A percentile compares a stretch with the other conserved stretches of the same genome.
These are phyloP conservation scores for Schmidtea mediterranea DNA, from an alignment of 1,140 invertebrate genomes.

Conservation along the genomic window DNA sequence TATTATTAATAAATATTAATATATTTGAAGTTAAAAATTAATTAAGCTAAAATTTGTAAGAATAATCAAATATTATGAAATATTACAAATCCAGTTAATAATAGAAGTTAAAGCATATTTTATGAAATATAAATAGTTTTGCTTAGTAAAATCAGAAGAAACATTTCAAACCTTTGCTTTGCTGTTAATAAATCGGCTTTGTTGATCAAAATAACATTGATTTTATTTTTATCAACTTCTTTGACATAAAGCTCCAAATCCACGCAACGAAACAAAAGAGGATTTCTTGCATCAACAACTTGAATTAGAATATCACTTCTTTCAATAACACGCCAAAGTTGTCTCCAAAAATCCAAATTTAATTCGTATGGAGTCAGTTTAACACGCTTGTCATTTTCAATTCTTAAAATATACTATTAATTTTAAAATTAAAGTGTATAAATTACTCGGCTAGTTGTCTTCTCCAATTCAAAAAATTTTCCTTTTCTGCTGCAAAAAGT, in stretches of 20 bases:
- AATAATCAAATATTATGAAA: no score
- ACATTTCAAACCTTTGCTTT: constrained; percentile 1
- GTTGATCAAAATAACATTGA: constrained; percentile 62
- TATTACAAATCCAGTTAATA: no score
- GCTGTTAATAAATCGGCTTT: constrained; percentile 75
- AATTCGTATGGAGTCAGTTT: constrained; percentile 83
- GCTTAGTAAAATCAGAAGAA: no score
- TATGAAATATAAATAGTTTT: no score
- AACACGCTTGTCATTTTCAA: constrained; percentile 35
- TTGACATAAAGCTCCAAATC: constrained; percentile 78
- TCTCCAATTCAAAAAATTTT: constrained; percentile 62
- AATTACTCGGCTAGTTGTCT: constrained; percentile 35
- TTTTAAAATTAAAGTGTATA: neutral
- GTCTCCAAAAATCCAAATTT: constrained; percentile 90
- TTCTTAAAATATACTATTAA: constrained; percentile 41
- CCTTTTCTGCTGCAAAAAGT: constrained; percentile 44
- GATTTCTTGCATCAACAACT: constrained; percentile 85
- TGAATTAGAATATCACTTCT: constrained; percentile 67
- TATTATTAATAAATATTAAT: no score
- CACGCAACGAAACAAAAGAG: constrained; percentile 62
- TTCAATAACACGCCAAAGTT: constrained; percentile 89
- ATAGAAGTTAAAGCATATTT: no score
- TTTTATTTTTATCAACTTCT: constrained; percentile 47
- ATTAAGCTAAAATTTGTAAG: no score
- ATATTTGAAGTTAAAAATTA: no score